These are phyloP conservation scores for Hyles euphorbiae DNA, from an alignment of 1,140 invertebrate species.

Conservation along the genomic window DNA sequence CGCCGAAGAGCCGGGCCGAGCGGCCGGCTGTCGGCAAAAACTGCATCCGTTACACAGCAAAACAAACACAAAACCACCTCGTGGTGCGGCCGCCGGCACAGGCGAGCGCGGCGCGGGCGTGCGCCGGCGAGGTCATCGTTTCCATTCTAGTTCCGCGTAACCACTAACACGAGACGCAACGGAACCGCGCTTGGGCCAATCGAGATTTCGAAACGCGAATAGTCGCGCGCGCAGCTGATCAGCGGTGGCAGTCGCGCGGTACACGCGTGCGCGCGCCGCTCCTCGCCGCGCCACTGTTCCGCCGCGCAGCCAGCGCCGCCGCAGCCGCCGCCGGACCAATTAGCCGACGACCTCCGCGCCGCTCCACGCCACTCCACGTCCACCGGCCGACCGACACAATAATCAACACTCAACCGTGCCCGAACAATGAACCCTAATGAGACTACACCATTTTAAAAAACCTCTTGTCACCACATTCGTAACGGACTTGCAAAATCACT, in stretches of 20 bases:
- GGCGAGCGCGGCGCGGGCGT: slow-evolving; percentile 1
- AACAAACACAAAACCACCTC: slow-evolving; percentile 63
- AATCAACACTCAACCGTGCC: slow-evolving; percentile 9
- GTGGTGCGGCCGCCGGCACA: slow-evolving; percentile 10
- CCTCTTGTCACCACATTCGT: no score
- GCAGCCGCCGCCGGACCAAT: slow-evolving; percentile 30
- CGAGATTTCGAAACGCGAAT: slow-evolving; percentile 48
- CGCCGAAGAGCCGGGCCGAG: slow-evolving; percentile 25
- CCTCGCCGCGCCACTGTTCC: slow-evolving; percentile 57
- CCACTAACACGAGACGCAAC: slow-evolving; percentile 14
- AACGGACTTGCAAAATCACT: no score
- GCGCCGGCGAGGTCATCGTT: slow-evolving; percentile 47
- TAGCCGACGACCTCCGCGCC: slow-evolving; percentile 16
- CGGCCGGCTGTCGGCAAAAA: slow-evolving; percentile 20
- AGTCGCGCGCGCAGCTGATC: slow-evolving; percentile 33
- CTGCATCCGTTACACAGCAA: slow-evolving; percentile 25
- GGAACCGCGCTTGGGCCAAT: slow-evolving; percentile 37
- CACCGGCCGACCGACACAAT: slow-evolving; percentile 27
- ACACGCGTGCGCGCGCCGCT: slow-evolving; percentile 38
- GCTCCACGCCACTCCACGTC: slow-evolving; percentile 23
- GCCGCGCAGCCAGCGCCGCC: slow-evolving; percentile 46
- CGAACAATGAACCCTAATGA: slow-evolving; percentile 25
- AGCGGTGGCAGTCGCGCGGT: slow-evolving; percentile 24
- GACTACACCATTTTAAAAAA: background rate
- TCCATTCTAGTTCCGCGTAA: slow-evolving; percentile 37